Base-by-base conservation (phyloP, 2,797 vertebrate species). In the Gadopsis bispinosus region DNA sequence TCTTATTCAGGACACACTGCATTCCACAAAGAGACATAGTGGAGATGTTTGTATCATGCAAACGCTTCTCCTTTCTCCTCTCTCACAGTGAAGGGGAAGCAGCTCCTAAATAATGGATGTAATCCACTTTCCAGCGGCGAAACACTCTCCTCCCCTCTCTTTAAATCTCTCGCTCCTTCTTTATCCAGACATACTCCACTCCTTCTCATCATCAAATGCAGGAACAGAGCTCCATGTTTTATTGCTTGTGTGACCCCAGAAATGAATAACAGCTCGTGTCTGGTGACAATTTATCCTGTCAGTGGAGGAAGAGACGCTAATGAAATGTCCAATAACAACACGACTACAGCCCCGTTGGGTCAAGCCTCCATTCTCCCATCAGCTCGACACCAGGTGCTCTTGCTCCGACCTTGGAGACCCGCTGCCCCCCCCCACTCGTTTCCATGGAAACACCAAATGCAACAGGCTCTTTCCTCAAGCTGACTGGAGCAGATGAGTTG, bases 391-490 rank as follows among this genome's bases (percentile, higher is more conserved):
- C 81, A 81, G 90, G 84, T 89, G 87, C 76, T 81, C 80, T 77
- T 72, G 16, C 90, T 85, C 80, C 93, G 95, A 97, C 97, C 96
- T 96, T 95, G 95, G 95, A 96, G 93, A 91, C 92, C 91, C 86
- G 78, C 85, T 85, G 39, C 37, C 87, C 91, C 73, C 17, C 26
- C 26, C 26, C 26, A 26, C 26, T 77, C 58, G 95, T 97, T 96
- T 94, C 95, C 95, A 97, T 97, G 95, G 97, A 92, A 97, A 97
- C 97, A 87, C 79, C 79, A 81, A 35, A 88, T 83, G 83, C 85
- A 93, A 91, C 79, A 56, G 93, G 93, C 89, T 93, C 74, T 61
- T 78, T 90, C 93, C 94, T 94, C 55, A 39, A 70, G 93, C 93
- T 93, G 95, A 87, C 89, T 84, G 75, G 80, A 94, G 88, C 83